A percentile compares a stretch with the other conserved stretches of the same genome.
Evolutionary conservation across 2,113 vertebrate species (phyloP).

Genomic region (Athene cunicularia): DNA sequence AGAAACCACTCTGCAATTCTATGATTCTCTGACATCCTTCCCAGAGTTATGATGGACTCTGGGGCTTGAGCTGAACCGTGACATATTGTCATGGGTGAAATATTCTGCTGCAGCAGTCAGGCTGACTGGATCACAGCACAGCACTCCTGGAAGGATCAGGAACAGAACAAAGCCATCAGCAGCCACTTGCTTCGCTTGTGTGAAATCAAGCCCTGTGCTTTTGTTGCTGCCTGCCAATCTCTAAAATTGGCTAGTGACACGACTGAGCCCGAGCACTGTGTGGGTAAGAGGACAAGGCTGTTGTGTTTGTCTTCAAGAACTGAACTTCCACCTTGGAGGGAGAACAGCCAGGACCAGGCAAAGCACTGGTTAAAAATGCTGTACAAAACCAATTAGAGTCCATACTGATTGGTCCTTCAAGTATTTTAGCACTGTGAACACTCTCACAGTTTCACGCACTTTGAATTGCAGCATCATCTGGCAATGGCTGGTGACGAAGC

Average conservation of each 20-base stretch:
- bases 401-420: background rate
- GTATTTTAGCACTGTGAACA: background rate
- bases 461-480: background rate
- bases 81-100: accelerated
- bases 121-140: background rate
- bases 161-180: background rate
- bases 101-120: background rate
- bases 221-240: background rate
- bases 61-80: background rate
- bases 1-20: background rate
- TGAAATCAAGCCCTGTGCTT: background rate
- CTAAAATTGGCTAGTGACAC: background rate
- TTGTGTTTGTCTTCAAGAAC: background rate
- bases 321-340: background rate
- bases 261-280: background rate
- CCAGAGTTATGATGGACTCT: background rate
- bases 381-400: background rate
- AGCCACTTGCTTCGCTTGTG: background rate
- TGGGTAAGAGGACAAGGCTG: background rate
- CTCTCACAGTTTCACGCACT: background rate
- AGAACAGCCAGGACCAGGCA: background rate
- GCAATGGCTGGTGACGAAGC: background rate
- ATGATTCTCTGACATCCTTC: background rate
- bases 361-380: background rate
- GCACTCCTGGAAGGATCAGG: background rate